These are phyloP conservation scores for Drosophila basisetae DNA, from an alignment of 2,888 invertebrate species.

Conservation along the genomic window DNA sequence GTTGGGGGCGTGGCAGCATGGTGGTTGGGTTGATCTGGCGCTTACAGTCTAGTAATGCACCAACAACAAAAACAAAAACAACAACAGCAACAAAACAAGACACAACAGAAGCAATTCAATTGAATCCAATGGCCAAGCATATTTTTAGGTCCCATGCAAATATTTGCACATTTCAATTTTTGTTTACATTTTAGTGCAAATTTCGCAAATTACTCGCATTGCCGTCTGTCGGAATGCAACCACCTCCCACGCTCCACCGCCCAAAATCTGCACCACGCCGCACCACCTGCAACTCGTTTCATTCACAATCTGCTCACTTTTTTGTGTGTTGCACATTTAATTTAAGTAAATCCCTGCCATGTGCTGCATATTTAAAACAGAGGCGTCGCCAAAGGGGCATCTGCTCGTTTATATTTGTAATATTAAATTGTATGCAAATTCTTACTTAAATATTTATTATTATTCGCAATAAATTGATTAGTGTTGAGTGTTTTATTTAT, in stretches of 20 bases:
- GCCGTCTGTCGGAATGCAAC: slow-evolving; percentile 32
- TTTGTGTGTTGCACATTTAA: slow-evolving; percentile 48
- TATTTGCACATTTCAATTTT: slow-evolving; percentile 71
- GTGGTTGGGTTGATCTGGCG: slow-evolving; percentile 32
- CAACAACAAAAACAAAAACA: slow-evolving; percentile 8
- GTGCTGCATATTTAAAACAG: slow-evolving; percentile 15
- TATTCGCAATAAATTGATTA: too few species aligned
- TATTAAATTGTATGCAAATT: background rate
- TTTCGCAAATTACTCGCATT: slow-evolving; percentile 71
- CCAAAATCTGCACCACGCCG: background rate
- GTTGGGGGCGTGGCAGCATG: background rate
- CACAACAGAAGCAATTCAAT: slow-evolving; percentile 26
- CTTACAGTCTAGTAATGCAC: slow-evolving; percentile 50
- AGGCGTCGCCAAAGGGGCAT: background rate
- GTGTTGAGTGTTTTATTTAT: too few species aligned
- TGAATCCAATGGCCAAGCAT: slow-evolving; percentile 50
- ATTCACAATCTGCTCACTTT: slow-evolving; percentile 24
- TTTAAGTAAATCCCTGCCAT: slow-evolving; percentile 52
- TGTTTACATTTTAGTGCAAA: slow-evolving; percentile 78
- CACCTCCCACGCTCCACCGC: slow-evolving; percentile 1
- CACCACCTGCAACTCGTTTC: slow-evolving; percentile 25
- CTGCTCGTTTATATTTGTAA: background rate
- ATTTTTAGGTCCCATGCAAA: slow-evolving; percentile 68
- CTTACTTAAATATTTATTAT: too few species aligned
- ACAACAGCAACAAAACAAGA: slow-evolving; percentile 11